These are phyloP conservation scores for Lasioglossum vierecki DNA, from an alignment of 2,888 invertebrate genomes.

Conservation along the genomic window DNA sequence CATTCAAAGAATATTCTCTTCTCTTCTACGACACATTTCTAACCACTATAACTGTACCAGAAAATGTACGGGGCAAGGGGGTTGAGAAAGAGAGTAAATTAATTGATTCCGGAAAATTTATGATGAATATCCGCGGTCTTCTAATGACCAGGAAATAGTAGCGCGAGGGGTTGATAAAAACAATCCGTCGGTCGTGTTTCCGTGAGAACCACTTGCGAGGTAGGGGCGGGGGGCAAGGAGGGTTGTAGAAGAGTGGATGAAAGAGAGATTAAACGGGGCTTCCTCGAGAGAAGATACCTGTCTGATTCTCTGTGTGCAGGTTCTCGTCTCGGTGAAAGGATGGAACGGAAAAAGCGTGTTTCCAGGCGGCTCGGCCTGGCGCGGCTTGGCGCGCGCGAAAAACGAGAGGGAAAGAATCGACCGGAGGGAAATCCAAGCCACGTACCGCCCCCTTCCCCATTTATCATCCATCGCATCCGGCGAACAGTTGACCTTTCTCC, in stretches of 20 bases:
- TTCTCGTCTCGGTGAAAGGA: not conserved
- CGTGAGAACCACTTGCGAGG: not conserved
- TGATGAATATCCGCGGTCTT: too few species aligned
- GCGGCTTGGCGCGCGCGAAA: not conserved
- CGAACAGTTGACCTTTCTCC: conserved; percentile 56
- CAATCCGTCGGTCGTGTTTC: not conserved
- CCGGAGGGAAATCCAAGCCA: conserved; percentile 39
- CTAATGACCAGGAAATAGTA: too few species aligned
- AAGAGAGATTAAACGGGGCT: conserved; percentile 5
- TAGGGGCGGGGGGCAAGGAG: not conserved
- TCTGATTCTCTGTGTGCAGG: not conserved
- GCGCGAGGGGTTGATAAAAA: not conserved
- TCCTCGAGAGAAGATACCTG: conserved; percentile 8
- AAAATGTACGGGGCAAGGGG: too few species aligned
- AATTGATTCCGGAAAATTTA: too few species aligned
- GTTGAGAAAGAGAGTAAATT: too few species aligned
- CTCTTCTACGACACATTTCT: too few species aligned
- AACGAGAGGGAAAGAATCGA: conserved; percentile 13
- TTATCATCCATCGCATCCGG: conserved; percentile 52
- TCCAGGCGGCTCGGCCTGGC: not conserved
- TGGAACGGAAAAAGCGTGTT: conserved; percentile 3
- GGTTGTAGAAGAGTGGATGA: not conserved
- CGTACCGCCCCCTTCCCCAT: conserved; percentile 35
- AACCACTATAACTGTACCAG: too few species aligned
- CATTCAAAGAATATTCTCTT: too few species aligned